Base-by-base conservation (phyloP, 1,140 invertebrate genomes). In the Platyscapa corneri region DNA sequence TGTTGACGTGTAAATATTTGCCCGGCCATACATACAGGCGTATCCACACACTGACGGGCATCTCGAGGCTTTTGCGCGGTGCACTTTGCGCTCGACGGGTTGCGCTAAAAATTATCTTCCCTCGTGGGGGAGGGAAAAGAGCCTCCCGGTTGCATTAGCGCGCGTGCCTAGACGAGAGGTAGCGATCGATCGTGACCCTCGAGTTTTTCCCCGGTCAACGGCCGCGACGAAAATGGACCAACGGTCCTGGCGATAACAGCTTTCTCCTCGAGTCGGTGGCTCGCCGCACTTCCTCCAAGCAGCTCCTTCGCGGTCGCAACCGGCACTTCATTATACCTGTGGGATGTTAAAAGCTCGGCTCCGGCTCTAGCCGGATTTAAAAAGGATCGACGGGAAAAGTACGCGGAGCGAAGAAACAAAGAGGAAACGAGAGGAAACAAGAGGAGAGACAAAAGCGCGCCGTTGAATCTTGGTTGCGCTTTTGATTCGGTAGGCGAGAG, bases 401-500 rank as follows among this genome's bases (percentile, higher is more conserved):
- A 27, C 3, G 70, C 37, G 20, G 10, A 7, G 20, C 23, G 37
- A n/a, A 3, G 37, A 42, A 23, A 37, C 2, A 39, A 20, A n/a
- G 23, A 20, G 23, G 27, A 72, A 72, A 72, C 70, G 70, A 23
- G 53, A 14, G 18, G 12, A 60, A 23, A 10, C 56, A 3, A 23
- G 27, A 60, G 27, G 7, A 14, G 27, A 37, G n/a, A n/a, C 0
- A 74, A 74, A 74, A 20, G 39, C n/a, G n/a, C n/a, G 75, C 23
- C 34, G 12, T 32, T 1, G 49, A 60, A 37, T 37, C 81, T 87
- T 65, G 75, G 79, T 79, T 91, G 88, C 89, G 90, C 90, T 91
- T 91, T 92, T 91, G 87, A 90, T 90, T 90, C 89, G 85, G 88
- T 37, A 49, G n/a, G 64, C 76, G 30, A n/a, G 46, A 32, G 27